Evolutionary conservation across 2,113 vertebrate genomes (phyloP), one percentile per base, ranked within the genome.

Genomic region (Halcyon malimbica): DNA sequence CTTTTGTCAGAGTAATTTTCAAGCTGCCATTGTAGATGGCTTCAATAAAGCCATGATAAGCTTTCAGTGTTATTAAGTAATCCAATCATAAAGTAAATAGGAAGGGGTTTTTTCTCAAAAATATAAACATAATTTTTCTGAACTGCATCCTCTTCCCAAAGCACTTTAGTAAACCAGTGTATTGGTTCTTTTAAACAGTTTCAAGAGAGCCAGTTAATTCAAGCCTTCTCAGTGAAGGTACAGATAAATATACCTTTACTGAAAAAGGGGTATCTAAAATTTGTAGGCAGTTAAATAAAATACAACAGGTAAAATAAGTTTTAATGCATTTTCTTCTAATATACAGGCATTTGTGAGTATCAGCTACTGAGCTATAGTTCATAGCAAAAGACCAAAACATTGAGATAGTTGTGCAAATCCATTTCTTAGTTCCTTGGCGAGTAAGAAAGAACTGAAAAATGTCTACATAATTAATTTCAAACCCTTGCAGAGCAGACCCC

Each of bases 331-430:
- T 94, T 90, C 76, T 73, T 83, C 87, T 82, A 92, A 74, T 51
- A 56, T 42, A 97, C 87, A 87, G 63, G 86, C 65, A 83, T 89
- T 94, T 87, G 65, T 89, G 89, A 93, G 93, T 96, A 91, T 95
- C 90, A 93, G 87, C 90, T 96, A 96, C 94, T 96, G 95, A 92
- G 94, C 95, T 95, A 76, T 16, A 87, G 41, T 87, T 91, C 59
- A 76, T 4, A 76, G 91, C 74, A 87, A 92, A 96, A 74, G 15
- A 93, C 46, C 46, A 83, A 84, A 83, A 46, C 54, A 65, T 14
- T 4, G 3, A 51, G 48, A 75, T 7, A 83, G 48, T 14, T 92
- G 81, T 83, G 57, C 87, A 95, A 92, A 89, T 75, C 63, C 44
- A 83, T 82, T 82, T 79, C 71, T 60, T 75, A 53, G 63, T 69